Percentiles rank a stretch among this genome's conserved stretches.
phyloP scores from a whole-genome alignment of 2,888 invertebrate species.

The Acanthosoma haemorrhoidale region DNA sequence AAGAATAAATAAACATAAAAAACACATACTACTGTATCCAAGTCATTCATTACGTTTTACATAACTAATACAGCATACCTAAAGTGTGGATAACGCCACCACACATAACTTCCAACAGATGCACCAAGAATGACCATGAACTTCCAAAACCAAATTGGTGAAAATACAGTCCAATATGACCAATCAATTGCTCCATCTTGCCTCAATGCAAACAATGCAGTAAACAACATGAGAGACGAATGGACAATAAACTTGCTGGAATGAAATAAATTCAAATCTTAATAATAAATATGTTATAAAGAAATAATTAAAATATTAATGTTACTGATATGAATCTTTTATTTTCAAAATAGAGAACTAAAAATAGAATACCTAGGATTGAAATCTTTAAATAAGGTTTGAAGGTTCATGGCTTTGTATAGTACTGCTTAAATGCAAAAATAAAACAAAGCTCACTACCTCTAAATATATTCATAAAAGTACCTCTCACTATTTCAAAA shows the following conservation, averaged over 20 bases:
- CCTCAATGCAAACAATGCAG: slow-evolving; percentile 81
- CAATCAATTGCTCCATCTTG: slow-evolving; percentile 83
- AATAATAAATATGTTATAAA: slow-evolving; percentile 35
- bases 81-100: slow-evolving; percentile 95
- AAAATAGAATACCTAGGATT: slow-evolving; percentile 69
- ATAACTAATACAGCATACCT: slow-evolving; percentile 53
- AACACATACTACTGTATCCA: too few species aligned
- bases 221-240: slow-evolving; percentile 85
- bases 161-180: slow-evolving; percentile 94
- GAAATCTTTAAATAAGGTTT: slow-evolving; percentile 83
- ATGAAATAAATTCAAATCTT: slow-evolving; percentile 42
- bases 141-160: slow-evolving; percentile 98
- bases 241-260: slow-evolving; percentile 96
- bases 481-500: not conserved
- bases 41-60: too few species aligned
- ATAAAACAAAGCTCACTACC: not conserved
- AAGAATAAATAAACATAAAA: too few species aligned
- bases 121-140: slow-evolving; percentile 84
- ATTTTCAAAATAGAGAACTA: not conserved
- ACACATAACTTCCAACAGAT: slow-evolving; percentile 84
- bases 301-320: slow-evolving; percentile 17
- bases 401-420: slow-evolving; percentile 65
- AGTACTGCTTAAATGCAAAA: not conserved
- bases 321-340: not conserved
- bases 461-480: not conserved